These are phyloP conservation scores for Drosophila koepferae DNA, from an alignment of 2,888 invertebrate genomes.

Conservation along the genomic window DNA sequence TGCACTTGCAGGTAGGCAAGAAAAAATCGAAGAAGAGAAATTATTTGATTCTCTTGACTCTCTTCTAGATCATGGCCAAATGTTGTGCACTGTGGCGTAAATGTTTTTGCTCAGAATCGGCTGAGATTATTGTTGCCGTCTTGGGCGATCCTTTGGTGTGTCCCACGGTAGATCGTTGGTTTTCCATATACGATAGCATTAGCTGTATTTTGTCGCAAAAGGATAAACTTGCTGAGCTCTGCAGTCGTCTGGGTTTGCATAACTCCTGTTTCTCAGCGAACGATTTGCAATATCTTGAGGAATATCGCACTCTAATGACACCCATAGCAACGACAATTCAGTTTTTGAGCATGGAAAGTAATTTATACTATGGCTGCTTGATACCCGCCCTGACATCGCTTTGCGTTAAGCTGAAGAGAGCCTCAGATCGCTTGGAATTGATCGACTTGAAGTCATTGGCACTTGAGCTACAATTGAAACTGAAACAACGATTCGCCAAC, in stretches of 20 bases:
- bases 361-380: conserved; percentile 47
- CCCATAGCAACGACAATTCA: conserved; percentile 48
- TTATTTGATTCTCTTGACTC: not conserved
- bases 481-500: conserved; percentile 26
- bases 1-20: conserved; percentile 29
- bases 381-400: conserved; percentile 50
- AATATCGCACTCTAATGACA: conserved; percentile 36
- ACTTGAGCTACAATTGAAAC: conserved; percentile 17
- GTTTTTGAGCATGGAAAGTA: conserved; percentile 39
- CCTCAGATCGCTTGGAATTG: conserved; percentile 30
- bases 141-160: conserved; percentile 13
- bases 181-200: conserved; percentile 46
- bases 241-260: conserved; percentile 37
- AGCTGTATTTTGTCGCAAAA: conserved; percentile 41
- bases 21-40: not conserved
- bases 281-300: conserved; percentile 49
- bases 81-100: conserved; percentile 47
- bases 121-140: conserved; percentile 5
- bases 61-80: conserved; percentile 36
- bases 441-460: conserved; percentile 31
- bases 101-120: conserved; percentile 13
- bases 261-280: conserved; percentile 36
- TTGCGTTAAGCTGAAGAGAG: conserved; percentile 40
- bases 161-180: conserved; percentile 30
- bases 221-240: conserved; percentile 30